Evolutionary conservation across 2,113 vertebrate species (phyloP).

Genomic region (Dicentrarchus labrax): DNA sequence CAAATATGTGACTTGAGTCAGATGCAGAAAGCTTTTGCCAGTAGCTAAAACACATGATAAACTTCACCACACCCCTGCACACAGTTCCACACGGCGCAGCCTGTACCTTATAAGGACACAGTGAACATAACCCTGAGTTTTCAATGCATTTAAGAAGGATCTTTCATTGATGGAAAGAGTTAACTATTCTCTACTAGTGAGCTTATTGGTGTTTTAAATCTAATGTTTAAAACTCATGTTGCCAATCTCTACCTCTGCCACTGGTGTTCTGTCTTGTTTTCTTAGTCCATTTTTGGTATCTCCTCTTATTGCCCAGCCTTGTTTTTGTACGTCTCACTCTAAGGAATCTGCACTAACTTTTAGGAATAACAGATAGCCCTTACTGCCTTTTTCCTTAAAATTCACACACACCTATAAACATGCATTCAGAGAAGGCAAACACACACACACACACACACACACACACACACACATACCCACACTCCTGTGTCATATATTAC

Average conservation of each 20-base stretch:
- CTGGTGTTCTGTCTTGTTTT: conserved; percentile 54
- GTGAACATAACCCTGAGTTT: conserved; percentile 15
- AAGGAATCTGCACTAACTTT: conserved; percentile 39
- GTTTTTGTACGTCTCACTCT: conserved; percentile 19
- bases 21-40: conserved; percentile 13
- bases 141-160: conserved; percentile 31
- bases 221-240: conserved; percentile 39
- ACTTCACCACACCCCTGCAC: conserved; percentile 29
- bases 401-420: conserved; percentile 46
- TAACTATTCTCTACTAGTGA: background rate
- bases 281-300: conserved; percentile 63
- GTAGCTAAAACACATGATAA: conserved; percentile 49
- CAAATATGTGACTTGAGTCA: conserved; percentile 19
- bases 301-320: conserved; percentile 32
- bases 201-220: conserved; percentile 44
- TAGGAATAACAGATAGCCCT: conserved; percentile 47
- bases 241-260: conserved; percentile 20
- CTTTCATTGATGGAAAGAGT: conserved; percentile 17
- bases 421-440: conserved; percentile 33
- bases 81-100: conserved; percentile 16
- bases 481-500: conserved; percentile 58
- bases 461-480: conserved; percentile 37
- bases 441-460: conserved; percentile 29
- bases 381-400: conserved; percentile 13
- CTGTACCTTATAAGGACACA: conserved; percentile 63